Percentiles rank a stretch among this genome's conserved stretches.
Conservation (phyloP, 2,113 vertebrate species). For the Eulacestoma nigropectus region DNA sequence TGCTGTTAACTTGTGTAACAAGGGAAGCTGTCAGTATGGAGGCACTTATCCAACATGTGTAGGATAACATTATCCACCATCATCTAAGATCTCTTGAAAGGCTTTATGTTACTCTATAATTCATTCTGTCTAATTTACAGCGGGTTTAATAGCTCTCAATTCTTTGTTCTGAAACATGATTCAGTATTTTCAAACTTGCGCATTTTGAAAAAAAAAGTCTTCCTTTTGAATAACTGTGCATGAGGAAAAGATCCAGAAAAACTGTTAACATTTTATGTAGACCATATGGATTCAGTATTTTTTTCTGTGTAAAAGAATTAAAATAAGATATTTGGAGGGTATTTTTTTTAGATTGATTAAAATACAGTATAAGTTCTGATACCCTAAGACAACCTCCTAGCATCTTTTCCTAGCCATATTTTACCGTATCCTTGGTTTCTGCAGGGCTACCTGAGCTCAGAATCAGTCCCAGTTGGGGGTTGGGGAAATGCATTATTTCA, state of each 20-base stretch:
- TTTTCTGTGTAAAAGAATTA: neutral
- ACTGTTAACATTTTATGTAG: neutral
- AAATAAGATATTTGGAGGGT: neutral
- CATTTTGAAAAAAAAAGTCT: neutral
- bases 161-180: slow-evolving; percentile 11
- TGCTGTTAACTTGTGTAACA: neutral
- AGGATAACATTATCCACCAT: neutral
- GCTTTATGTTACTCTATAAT: slow-evolving; percentile 37
- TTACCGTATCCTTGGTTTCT: slow-evolving; percentile 66
- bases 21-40: slow-evolving; percentile 16
- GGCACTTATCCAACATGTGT: slow-evolving; percentile 3
- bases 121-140: slow-evolving; percentile 36
- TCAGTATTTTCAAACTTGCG: neutral
- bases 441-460: slow-evolving; percentile 76
- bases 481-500: slow-evolving; percentile 74
- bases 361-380: neutral
- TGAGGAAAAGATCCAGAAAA: neutral
- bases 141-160: slow-evolving; percentile 34
- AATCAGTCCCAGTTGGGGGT: slow-evolving; percentile 61
- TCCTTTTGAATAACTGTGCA: neutral
- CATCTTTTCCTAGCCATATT: slow-evolving; percentile 61
- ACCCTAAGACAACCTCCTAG: slow-evolving; percentile 53
- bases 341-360: neutral
- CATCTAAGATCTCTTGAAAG: slow-evolving; percentile 49
- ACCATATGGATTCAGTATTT: neutral